Percentiles rank a stretch among this genome's conserved stretches.
Conservation (phyloP, 2,113 vertebrate species). For the Corydoras sp. region DNA sequence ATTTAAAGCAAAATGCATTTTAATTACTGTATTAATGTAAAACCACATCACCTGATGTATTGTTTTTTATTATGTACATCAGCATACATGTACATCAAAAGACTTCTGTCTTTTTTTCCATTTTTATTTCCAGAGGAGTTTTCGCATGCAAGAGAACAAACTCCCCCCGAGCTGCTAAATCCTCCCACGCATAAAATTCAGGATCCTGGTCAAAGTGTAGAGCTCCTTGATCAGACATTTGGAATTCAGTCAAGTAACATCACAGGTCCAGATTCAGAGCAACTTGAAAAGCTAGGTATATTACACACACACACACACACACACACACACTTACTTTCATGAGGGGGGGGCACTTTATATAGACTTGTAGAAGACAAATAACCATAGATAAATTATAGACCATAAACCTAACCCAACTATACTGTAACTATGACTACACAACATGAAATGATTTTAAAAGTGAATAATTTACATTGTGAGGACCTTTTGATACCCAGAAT, state of each 20-base stretch:
- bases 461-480: too few species aligned
- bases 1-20: too few species aligned
- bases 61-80: background rate
- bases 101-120: background rate
- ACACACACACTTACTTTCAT: too few species aligned
- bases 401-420: too few species aligned
- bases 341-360: too few species aligned
- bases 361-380: too few species aligned
- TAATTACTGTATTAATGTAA: too few species aligned
- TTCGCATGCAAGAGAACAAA: conserved; percentile 82
- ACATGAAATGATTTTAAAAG: too few species aligned
- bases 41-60: background rate
- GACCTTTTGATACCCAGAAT: too few species aligned
- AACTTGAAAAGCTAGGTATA: conserved; percentile 75
- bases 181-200: conserved; percentile 75
- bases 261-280: conserved; percentile 67
- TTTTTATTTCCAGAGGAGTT: conserved; percentile 80
- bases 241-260: conserved; percentile 74
- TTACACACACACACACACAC: background rate
- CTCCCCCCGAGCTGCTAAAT: conserved; percentile 72
- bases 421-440: too few species aligned
- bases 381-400: too few species aligned
- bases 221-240: conserved; percentile 41
- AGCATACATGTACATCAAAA: background rate
- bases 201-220: conserved; percentile 65